Percentiles rank a stretch among this genome's conserved stretches.
phyloP scores from a whole-genome alignment of 1,140 invertebrate genomes.

The Lineus longissimus region DNA sequence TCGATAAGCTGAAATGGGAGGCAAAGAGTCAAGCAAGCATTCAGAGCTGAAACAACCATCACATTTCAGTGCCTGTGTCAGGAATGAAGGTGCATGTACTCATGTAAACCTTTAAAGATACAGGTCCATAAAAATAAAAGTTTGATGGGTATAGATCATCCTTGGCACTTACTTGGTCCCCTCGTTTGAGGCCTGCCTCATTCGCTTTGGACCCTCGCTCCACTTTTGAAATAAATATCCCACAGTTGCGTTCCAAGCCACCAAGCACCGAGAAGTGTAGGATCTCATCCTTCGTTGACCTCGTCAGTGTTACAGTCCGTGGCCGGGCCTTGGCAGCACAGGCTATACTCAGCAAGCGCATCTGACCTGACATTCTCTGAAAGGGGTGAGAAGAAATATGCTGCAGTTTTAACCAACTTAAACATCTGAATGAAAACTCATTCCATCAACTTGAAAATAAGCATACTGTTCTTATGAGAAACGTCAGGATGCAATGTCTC shows the following conservation, averaged over 20 bases:
- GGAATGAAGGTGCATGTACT: too few relatives aligned
- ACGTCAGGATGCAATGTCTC: not conserved
- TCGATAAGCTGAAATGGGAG: conserved; percentile 63
- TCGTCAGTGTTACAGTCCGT: conserved; percentile 82
- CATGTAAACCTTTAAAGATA: too few relatives aligned
- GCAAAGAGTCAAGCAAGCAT: too few relatives aligned
- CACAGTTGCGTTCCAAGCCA: conserved; percentile 84
- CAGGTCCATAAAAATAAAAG: too few relatives aligned
- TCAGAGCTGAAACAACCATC: not conserved
- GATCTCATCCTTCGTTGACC: conserved; percentile 79
- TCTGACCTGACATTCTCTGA: conserved; percentile 57
- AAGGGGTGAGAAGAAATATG: conserved; percentile 3
- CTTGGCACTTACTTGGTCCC: conserved; percentile 71
- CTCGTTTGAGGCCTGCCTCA: conserved; percentile 92
- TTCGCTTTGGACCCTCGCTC: conserved; percentile 90
- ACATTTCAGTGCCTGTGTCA: too few relatives aligned
- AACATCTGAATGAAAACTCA: not conserved
- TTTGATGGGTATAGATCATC: too few relatives aligned
- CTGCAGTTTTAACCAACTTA: too few relatives aligned
- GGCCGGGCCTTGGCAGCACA: conserved; percentile 93
- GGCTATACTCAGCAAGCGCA: conserved; percentile 85
- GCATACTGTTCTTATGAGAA: conserved; percentile 4
- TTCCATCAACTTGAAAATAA: not conserved
- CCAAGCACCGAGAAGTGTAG: conserved; percentile 85
- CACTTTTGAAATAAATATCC: conserved; percentile 92